Percentiles rank a stretch among this genome's conserved stretches.
Evolutionary conservation across 2,888 invertebrate genomes (phyloP).

Genomic region (Thysanoteuthis rhombus): DNA sequence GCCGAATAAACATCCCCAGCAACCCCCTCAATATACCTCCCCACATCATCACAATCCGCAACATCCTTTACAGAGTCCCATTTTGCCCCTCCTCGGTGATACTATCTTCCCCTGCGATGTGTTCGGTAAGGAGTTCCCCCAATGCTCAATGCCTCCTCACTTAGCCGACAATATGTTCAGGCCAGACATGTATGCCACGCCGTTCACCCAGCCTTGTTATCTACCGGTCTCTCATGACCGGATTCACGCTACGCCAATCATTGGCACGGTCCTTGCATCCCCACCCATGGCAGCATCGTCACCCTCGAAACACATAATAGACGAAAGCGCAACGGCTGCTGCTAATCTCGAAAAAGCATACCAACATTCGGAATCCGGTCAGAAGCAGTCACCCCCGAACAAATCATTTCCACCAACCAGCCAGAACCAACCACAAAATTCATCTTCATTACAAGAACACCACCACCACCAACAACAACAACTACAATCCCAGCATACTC

Average conservation of each 20-base stretch:
- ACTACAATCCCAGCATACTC: background rate
- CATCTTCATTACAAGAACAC: background rate
- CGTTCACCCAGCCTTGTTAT: background rate
- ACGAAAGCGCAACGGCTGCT: background rate
- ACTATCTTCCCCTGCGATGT: background rate
- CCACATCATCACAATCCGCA: background rate
- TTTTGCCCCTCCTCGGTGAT: background rate
- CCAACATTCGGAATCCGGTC: background rate
- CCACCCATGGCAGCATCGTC: background rate
- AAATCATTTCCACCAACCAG: background rate
- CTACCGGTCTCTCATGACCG: background rate
- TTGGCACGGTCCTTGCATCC: background rate
- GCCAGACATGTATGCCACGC: background rate
- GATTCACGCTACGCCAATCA: background rate
- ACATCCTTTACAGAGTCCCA: background rate
- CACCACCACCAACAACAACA: background rate
- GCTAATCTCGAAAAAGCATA: background rate
- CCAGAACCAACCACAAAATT: background rate
- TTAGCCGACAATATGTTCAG: background rate
- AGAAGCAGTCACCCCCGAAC: background rate
- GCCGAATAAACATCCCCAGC: background rate
- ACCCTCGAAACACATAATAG: background rate
- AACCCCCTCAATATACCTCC: background rate
- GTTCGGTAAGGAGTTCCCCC: slow-evolving; percentile 15
- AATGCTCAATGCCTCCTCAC: background rate